phyloP scores from a whole-genome alignment of 2,113 vertebrate species.

The Anguilla rostrata region DNA sequence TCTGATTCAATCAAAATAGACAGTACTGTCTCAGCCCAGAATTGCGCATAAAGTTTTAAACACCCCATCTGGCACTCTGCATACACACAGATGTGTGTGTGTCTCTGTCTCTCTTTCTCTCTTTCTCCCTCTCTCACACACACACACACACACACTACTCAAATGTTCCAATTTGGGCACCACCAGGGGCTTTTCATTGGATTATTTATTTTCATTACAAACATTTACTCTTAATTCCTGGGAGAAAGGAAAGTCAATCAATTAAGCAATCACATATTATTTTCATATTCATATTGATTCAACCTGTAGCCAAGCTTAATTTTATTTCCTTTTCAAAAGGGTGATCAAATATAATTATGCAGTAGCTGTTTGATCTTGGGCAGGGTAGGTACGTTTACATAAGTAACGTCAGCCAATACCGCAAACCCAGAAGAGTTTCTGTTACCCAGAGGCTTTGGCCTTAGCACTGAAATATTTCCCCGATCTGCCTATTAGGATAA shows the following conservation, averaged over 20 bases:
- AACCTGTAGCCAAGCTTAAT: background rate
- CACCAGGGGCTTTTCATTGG: too few relatives aligned
- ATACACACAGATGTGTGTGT: background rate
- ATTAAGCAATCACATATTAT: background rate
- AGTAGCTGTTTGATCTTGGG: background rate
- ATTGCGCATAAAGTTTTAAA: slow-evolving; percentile 22
- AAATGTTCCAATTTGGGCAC: too few relatives aligned
- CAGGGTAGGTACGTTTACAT: background rate
- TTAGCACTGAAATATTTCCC: background rate
- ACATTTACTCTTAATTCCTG: too few relatives aligned
- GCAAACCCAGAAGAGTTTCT: background rate
- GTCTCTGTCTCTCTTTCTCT: background rate
- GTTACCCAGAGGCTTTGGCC: background rate
- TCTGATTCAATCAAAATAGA: background rate
- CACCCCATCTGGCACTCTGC: background rate
- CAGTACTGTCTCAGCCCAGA: background rate
- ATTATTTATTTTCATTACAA: too few relatives aligned
- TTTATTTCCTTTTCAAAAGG: background rate
- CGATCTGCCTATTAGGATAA: background rate
- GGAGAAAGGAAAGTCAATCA: background rate
- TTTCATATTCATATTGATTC: background rate
- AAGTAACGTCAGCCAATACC: background rate
- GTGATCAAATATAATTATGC: background rate
- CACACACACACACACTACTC: too few relatives aligned
- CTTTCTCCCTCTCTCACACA: too few relatives aligned